These are phyloP conservation scores for Chrysodeixis includens DNA, from an alignment of 2,888 invertebrate genomes.

Conservation along the genomic window DNA sequence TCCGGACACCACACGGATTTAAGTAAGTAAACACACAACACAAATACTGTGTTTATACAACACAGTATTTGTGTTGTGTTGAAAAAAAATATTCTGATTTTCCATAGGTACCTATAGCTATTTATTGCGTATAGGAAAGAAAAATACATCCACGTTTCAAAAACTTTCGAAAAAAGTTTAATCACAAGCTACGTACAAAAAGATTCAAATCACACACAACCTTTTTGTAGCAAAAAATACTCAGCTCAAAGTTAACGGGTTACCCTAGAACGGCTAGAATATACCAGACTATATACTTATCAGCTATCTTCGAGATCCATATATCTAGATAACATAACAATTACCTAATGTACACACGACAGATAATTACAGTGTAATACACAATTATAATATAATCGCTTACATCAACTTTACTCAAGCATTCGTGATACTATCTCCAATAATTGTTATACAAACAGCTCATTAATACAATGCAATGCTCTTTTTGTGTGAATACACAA, in stretches of 20 bases:
- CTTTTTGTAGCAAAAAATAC: not conserved
- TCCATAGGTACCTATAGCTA: no score
- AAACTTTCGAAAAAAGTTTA: no score
- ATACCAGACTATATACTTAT: not conserved
- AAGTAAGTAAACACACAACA: no score
- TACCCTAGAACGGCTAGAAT: constrained; percentile 2
- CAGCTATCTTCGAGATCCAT: not conserved
- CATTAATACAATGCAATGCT: constrained; percentile 14
- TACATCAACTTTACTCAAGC: not conserved
- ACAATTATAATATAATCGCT: no score
- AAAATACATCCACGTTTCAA: no score
- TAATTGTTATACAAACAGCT: constrained; percentile 13
- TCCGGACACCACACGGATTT: no score
- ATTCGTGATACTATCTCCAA: constrained; percentile 15
- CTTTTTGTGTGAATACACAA: constrained; percentile 26
- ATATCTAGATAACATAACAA: constrained; percentile 1
- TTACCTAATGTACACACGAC: not conserved
- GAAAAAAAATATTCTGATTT: no score
- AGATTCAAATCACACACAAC: not conserved
- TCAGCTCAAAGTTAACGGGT: not conserved
- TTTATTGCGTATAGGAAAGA: no score
- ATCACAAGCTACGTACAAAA: not conserved
- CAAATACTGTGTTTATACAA: no score
- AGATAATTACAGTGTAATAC: no score
- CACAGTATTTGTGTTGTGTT: no score